Evolutionary conservation across 2,888 invertebrate genomes (phyloP), one percentile per base, ranked within the genome.

Genomic region (Drosophila mimica): DNA sequence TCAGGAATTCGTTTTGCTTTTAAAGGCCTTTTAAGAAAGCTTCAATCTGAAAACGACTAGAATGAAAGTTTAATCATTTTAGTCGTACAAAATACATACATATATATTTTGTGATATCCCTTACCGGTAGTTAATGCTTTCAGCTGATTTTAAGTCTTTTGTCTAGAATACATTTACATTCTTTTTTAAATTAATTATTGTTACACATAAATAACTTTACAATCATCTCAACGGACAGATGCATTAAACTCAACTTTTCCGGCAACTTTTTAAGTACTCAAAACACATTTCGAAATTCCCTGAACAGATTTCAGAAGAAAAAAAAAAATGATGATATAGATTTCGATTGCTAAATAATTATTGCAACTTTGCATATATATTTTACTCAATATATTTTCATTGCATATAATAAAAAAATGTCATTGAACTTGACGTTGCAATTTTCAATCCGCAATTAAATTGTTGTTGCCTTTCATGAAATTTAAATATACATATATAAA

Each of bases 361-460:
- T 48, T 34, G 25, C 34, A 58, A 58, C 46, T 48, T 34, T 61
- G 36, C n/a, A 43, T 6, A 31, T 43, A 20, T 33, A 3, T 54
- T 40, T 25, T 54, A 28, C 38, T 51, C 51, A 33, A 34, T 25
- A 57, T 43, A 46, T 48, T 60, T 38, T 13, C 33, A 38, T 57
- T 60, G 49, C 56, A 69, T 76, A 68, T 61, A 74, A 8, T 46
- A 15, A 76, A 78, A 69, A 49, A 63, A 28, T 79, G 62, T 56
- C 67, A 82, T 70, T 79, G 79, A 82, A 79, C 82, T 73, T 68
- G 65, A 65, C 67, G 56, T 54, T 79, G 64, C 62, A 75, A 15
- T 60, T 76, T 53, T 3, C 40, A 61, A 60, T 53, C 53, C 49
- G 63, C 70, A 73, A 79, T 73, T 70, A 59, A 53, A 67, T 65